Conservation (phyloP, 2,888 invertebrate genomes). For the Apamea monoglypha region DNA sequence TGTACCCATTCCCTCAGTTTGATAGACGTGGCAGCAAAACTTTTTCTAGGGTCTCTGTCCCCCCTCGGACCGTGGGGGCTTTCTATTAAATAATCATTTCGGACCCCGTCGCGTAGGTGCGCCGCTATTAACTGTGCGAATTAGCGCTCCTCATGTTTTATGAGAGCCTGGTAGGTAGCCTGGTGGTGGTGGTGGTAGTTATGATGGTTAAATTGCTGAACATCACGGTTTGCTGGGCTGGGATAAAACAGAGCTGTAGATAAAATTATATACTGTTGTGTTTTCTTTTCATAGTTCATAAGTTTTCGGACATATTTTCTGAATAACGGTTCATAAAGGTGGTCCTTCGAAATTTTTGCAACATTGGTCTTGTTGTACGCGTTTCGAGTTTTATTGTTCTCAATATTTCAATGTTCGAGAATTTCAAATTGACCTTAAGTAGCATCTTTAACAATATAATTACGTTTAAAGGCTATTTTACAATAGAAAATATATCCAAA, state of each 20-base stretch:
- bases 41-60: constrained; percentile 86
- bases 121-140: constrained; percentile 81
- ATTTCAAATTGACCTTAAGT: too few species aligned
- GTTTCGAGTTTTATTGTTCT: not conserved
- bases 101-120: constrained; percentile 80
- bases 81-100: constrained; percentile 88
- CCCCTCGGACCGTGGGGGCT: constrained; percentile 77
- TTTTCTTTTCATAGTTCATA: not conserved
- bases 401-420: too few species aligned
- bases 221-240: constrained; percentile 39
- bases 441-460: too few species aligned
- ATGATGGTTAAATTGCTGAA: constrained; percentile 41
- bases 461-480: not conserved
- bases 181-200: constrained; percentile 60
- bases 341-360: not conserved
- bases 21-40: constrained; percentile 85
- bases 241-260: not conserved
- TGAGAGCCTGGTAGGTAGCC: constrained; percentile 65
- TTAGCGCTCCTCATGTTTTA: constrained; percentile 74
- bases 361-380: not conserved
- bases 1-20: constrained; percentile 78
- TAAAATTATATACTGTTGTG: not conserved
- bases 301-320: not conserved
- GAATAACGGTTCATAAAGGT: not conserved
- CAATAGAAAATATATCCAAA: not conserved